Percentiles rank a stretch among this genome's conserved stretches.
Conservation (phyloP, 2,888 invertebrate species). For the Yponomeuta malinellus region DNA sequence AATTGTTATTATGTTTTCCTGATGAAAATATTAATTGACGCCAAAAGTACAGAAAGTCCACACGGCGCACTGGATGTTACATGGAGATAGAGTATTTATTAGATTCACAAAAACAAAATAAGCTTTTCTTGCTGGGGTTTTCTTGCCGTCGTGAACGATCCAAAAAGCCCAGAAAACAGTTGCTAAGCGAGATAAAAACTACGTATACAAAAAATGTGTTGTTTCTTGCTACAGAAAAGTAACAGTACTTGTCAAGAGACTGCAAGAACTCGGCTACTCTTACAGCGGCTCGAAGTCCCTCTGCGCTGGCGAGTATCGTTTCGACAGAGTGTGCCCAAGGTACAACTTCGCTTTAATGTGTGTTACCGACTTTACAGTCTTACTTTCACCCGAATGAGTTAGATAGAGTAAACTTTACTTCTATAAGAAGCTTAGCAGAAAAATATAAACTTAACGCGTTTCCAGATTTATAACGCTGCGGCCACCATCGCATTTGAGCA, state of each 20-base stretch:
- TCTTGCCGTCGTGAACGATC: too few species aligned
- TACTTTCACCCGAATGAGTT: not conserved
- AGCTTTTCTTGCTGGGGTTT: too few species aligned
- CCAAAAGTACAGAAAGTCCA: too few species aligned
- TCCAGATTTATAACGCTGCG: slow-evolving; percentile 70
- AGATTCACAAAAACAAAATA: too few species aligned
- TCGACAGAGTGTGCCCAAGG: slow-evolving; percentile 77
- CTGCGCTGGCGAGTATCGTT: slow-evolving; percentile 67
- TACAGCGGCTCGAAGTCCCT: slow-evolving; percentile 60
- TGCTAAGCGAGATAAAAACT: too few species aligned
- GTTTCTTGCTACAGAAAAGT: slow-evolving; percentile 46
- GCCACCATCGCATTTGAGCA: slow-evolving; percentile 46
- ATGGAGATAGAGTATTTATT: too few species aligned
- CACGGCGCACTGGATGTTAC: too few species aligned
- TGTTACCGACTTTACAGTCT: not conserved
- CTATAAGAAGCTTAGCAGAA: not conserved
- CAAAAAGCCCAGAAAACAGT: too few species aligned
- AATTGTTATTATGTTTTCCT: too few species aligned
- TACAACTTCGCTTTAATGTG: slow-evolving; percentile 23
- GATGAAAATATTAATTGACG: too few species aligned
- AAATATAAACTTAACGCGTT: not conserved
- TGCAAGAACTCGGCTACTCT: slow-evolving; percentile 59
- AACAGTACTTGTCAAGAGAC: slow-evolving; percentile 56
- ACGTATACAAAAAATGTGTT: not conserved
- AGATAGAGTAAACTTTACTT: not conserved